Evolutionary conservation across 2,113 vertebrate genomes (phyloP).

Genomic region (Petrocephalus zakoni): DNA sequence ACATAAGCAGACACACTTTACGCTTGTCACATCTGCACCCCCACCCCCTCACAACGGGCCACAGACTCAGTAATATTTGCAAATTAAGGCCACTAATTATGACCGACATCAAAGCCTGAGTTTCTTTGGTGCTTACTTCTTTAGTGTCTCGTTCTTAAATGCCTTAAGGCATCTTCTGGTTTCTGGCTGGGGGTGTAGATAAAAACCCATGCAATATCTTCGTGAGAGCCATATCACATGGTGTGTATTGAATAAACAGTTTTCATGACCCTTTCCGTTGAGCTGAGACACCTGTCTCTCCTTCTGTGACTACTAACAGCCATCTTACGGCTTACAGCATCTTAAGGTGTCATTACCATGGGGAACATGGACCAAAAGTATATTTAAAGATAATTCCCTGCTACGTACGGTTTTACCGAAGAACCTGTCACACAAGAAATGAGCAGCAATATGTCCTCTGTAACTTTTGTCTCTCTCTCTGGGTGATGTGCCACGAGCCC

Average conservation of each 20-base stretch:
- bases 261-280: neutral
- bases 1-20: slow-evolving; percentile 5
- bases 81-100: slow-evolving; percentile 11
- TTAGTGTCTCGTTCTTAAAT: neutral
- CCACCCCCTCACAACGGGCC: neutral
- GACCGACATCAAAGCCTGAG: neutral
- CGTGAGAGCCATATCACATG: neutral
- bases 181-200: neutral
- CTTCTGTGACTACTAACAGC: neutral
- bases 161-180: neutral
- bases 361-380: neutral
- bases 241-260: neutral
- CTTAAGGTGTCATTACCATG: neutral
- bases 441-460: neutral
- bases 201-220: neutral
- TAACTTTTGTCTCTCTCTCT: neutral
- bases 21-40: neutral
- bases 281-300: neutral
- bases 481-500: neutral
- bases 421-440: neutral
- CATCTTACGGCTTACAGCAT: neutral
- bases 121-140: neutral
- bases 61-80: neutral
- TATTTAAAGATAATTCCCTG: neutral
- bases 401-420: neutral